Evolutionary conservation across 1,140 invertebrate genomes (phyloP), one percentile per base, ranked within the genome.

Genomic region (Trachelipus rathkii): DNA sequence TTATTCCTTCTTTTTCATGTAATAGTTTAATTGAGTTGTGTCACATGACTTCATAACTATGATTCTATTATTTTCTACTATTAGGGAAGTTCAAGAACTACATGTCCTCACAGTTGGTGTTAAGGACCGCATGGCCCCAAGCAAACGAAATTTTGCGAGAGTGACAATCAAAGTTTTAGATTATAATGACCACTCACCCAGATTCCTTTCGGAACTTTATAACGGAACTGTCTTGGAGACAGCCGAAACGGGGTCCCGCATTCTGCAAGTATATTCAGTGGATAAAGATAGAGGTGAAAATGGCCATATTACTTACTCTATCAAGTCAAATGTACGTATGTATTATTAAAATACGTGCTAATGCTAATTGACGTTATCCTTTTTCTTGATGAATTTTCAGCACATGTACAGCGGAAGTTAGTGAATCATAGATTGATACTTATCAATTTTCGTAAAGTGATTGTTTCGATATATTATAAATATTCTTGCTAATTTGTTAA

Each of bases 41-140:
- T n/a, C n/a, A n/a, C n/a, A n/a, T n/a, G n/a, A n/a, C n/a, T n/a
- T n/a, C n/a, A n/a, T n/a, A n/a, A n/a, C n/a, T n/a, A n/a, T n/a
- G n/a, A n/a, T n/a, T n/a, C n/a, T n/a, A n/a, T n/a, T 72, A 6
- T 7, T 72, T 72, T 43, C 78, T 74, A 75, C 80, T 77, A 81
- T 60, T 82, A 89, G 89, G 44, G 95, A 97, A 85, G 88, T 89
- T 24, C 88, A 77, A n/a, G 74, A 81, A 21, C 50, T 92, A 50
- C 95, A 97, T 86, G 88, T 95, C 45, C 84, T 97, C 46, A 96
- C 93, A 0, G 91, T 96, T 5, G 93, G 94, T 89, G 95, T 95
- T 0, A 91, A 92, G 79, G 95, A 98, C 85, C 91, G 93, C 82
- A 95, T 94, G 0, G 92, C 91, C 0, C 93, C 92, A 11, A 90